Conservation (phyloP, 2,888 invertebrate genomes). For the Stegophylla sp. region DNA sequence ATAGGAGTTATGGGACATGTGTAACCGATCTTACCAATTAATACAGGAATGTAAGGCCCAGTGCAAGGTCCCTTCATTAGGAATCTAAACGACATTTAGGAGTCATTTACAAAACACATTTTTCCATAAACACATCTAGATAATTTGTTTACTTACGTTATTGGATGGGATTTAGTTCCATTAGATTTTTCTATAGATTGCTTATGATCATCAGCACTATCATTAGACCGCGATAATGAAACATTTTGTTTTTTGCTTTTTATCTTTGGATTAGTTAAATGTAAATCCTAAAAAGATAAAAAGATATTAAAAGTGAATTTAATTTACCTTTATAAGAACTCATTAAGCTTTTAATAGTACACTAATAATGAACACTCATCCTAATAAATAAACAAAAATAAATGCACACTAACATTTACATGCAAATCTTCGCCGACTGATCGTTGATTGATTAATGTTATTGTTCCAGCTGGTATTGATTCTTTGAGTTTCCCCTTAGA, state of each 20-base stretch:
- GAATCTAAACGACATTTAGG: conserved; percentile 46
- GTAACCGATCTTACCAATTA: conserved; percentile 58
- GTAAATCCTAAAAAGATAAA: conserved; percentile 39
- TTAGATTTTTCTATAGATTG: conserved; percentile 43
- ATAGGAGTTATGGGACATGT: conserved; percentile 44
- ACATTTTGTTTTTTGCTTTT: conserved; percentile 48
- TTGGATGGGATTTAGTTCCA: conserved; percentile 48
- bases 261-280: conserved; percentile 47
- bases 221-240: conserved; percentile 34
- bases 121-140: neutral
- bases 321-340: too few species aligned
- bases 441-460: conserved; percentile 93
- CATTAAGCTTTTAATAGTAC: neutral
- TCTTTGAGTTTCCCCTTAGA: conserved; percentile 94
- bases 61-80: conserved; percentile 58
- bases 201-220: conserved; percentile 38
- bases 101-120: conserved; percentile 29
- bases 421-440: conserved; percentile 95
- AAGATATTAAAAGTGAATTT: neutral
- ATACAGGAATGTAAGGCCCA: conserved; percentile 57
- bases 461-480: conserved; percentile 87
- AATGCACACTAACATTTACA: conserved; percentile 67
- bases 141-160: conserved; percentile 39
- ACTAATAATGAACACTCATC: conserved; percentile 21
- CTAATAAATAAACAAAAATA: conserved; percentile 33